Conservation (phyloP, 2,797 vertebrate species). For the Gastrophryne carolinensis region DNA sequence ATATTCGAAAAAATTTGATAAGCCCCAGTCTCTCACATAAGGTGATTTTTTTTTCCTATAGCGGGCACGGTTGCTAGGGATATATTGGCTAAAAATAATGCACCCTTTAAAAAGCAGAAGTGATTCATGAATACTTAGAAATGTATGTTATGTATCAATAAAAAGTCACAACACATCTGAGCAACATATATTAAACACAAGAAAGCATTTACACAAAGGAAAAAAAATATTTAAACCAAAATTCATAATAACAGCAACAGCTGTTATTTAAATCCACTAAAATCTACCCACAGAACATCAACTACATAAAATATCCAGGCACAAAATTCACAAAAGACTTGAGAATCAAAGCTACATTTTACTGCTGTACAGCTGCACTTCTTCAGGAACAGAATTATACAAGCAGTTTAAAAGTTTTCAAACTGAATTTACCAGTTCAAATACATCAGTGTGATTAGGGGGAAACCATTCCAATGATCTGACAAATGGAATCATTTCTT, state of each 20-base stretch:
- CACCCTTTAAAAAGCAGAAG: too few relatives aligned
- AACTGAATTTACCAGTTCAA: slow-evolving; percentile 36
- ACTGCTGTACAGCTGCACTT: slow-evolving; percentile 50
- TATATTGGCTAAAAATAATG: too few relatives aligned
- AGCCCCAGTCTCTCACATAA: too few relatives aligned
- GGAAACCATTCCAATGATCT: slow-evolving; percentile 28
- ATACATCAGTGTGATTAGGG: slow-evolving; percentile 36
- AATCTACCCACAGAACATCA: slow-evolving; percentile 39
- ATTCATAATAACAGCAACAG: slow-evolving; percentile 24
- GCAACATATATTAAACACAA: background rate
- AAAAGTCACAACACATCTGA: too few relatives aligned
- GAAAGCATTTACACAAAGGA: background rate
- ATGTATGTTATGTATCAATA: background rate
- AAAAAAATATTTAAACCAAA: slow-evolving; percentile 12
- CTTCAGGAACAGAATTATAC: slow-evolving; percentile 50
- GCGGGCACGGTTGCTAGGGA: too few relatives aligned
- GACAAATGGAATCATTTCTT: slow-evolving; percentile 41
- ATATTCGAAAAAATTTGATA: too few relatives aligned
- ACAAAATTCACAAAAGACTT: slow-evolving; percentile 56
- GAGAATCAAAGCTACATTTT: slow-evolving; percentile 56
- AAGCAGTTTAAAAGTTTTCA: slow-evolving; percentile 50
- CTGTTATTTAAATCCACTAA: slow-evolving; percentile 50
- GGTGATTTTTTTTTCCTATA: too few relatives aligned
- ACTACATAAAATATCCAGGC: slow-evolving; percentile 56
- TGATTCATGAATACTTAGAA: too few relatives aligned